Conservation (phyloP, 2,888 invertebrate genomes). For the Alviniconcha strummeri region DNA sequence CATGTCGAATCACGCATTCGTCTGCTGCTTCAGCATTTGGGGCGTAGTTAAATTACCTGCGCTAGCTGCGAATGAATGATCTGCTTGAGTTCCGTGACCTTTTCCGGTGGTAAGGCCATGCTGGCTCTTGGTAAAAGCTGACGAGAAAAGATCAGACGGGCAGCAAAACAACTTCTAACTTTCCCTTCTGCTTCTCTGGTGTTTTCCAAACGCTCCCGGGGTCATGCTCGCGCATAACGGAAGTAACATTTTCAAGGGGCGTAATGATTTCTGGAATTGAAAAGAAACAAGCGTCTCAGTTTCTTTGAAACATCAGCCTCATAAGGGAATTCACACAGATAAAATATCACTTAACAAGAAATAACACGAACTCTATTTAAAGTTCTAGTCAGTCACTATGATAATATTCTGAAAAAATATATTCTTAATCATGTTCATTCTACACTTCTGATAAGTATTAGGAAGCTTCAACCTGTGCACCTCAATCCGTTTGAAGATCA, state of each 20-base stretch:
- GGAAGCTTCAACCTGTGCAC: slow-evolving; percentile 11
- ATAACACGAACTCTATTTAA: too few relatives aligned
- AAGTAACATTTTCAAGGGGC: background rate
- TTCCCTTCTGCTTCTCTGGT: background rate
- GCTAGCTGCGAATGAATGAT: slow-evolving; percentile 70
- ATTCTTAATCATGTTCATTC: too few relatives aligned
- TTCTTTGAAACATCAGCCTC: too few relatives aligned
- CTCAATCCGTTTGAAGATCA: slow-evolving; percentile 13
- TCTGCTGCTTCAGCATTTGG: background rate
- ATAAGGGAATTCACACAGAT: too few relatives aligned
- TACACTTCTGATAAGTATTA: too few relatives aligned
- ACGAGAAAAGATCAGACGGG: background rate
- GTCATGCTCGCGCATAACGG: slow-evolving; percentile 17
- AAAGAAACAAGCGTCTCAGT: too few relatives aligned
- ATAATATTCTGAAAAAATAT: too few relatives aligned
- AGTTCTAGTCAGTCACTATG: too few relatives aligned
- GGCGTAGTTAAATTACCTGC: slow-evolving; percentile 53
- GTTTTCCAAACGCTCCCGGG: slow-evolving; percentile 29
- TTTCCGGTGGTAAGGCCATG: slow-evolving; percentile 68
- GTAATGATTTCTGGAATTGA: background rate
- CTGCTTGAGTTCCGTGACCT: slow-evolving; percentile 69
- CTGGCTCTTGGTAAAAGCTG: background rate
- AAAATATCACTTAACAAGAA: too few relatives aligned
- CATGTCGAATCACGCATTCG: background rate
- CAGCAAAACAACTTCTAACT: background rate